Evolutionary conservation across 2,888 invertebrate species (phyloP), one percentile per base, ranked within the genome.

Genomic region (Atrina japonica): DNA sequence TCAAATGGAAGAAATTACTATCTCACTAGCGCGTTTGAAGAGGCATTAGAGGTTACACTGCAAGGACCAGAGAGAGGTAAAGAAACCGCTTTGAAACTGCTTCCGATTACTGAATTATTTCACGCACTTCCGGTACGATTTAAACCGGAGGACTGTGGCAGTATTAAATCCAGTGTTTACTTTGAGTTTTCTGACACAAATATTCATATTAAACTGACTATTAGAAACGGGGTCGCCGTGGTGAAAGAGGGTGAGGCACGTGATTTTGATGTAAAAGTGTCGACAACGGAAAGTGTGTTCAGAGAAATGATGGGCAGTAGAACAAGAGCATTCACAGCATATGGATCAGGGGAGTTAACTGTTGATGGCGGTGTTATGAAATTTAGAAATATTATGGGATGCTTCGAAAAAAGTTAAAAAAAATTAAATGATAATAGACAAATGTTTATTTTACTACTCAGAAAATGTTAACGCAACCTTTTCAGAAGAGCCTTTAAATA

Each of bases 1-100:
- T 66, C 80, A n/a, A 83, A 82, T 71, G 86, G 83, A 3, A 61
- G 84, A 11, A 85, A 86, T 68, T 87, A 85, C 71, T 86, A 83
- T 63, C 67, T 85, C n/a, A 86, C 86, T 7, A 66, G 68, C 0
- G 83, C 84, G 6, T 68, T 84, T 6, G 86, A 87, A 58, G 80
- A 77, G 56, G 66, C 77, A 18, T 68, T 73, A 29, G 59, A 70
- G 30, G 55, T 78, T 2, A 65, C 56, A 30, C 18, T 41, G 7
- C 49, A 66, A 2, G 40, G 23, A 5, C 49, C 55, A 7, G 61
- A 60, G 29, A 67, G 61, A 49, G 70, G 49, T 6, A 61, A 55
- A 9, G 68, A 56, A 16, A 64, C 40, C 5, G 29, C 72, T 11
- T 53, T 82, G 3, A 35, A 63, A 21, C 29, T 49, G 25, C 69